Evolutionary conservation across 2,888 invertebrate species (phyloP).

Genomic region (Serrognathus titanus): DNA sequence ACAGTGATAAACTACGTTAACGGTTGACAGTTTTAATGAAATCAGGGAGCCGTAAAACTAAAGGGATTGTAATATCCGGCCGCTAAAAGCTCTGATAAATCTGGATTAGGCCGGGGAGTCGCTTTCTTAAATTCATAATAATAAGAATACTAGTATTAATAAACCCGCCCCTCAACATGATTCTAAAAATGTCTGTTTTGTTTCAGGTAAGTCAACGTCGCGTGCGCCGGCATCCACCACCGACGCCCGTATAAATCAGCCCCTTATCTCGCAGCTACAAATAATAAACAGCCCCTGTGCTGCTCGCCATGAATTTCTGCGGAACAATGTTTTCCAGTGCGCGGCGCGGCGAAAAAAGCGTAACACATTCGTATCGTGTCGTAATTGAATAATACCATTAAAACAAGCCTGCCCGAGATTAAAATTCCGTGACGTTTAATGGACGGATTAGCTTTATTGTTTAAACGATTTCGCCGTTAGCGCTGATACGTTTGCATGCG

Average conservation of each 20-base stretch:
- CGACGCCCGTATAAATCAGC: slow-evolving; percentile 17
- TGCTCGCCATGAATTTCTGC: slow-evolving; percentile 28
- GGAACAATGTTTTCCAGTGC: slow-evolving; percentile 17
- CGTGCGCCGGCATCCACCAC: slow-evolving; percentile 28
- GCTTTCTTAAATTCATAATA: neutral
- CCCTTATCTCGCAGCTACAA: slow-evolving; percentile 19
- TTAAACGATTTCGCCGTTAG: slow-evolving; percentile 12
- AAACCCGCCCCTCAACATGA: too few relatives aligned
- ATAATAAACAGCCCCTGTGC: slow-evolving; percentile 22
- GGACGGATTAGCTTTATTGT: slow-evolving; percentile 32
- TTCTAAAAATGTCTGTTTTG: slow-evolving; percentile 20
- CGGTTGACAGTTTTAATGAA: slow-evolving; percentile 27
- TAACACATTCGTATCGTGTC: slow-evolving; percentile 40
- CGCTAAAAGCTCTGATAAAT: slow-evolving; percentile 6
- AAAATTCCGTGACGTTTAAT: slow-evolving; percentile 40
- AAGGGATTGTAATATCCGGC: slow-evolving; percentile 18
- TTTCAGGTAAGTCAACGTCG: slow-evolving; percentile 33
- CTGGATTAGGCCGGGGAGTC: neutral
- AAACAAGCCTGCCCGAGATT: slow-evolving; percentile 44
- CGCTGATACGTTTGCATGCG: neutral
- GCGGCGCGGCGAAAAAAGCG: slow-evolving; percentile 22
- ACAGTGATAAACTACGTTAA: slow-evolving; percentile 22
- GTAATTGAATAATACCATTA: slow-evolving; percentile 43
- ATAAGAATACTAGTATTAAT: too few relatives aligned
- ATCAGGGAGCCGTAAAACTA: slow-evolving; percentile 19